Percentiles rank a stretch among this genome's conserved stretches.
Conservation (phyloP, 2,888 invertebrate species). For the Aplocera efformata region DNA sequence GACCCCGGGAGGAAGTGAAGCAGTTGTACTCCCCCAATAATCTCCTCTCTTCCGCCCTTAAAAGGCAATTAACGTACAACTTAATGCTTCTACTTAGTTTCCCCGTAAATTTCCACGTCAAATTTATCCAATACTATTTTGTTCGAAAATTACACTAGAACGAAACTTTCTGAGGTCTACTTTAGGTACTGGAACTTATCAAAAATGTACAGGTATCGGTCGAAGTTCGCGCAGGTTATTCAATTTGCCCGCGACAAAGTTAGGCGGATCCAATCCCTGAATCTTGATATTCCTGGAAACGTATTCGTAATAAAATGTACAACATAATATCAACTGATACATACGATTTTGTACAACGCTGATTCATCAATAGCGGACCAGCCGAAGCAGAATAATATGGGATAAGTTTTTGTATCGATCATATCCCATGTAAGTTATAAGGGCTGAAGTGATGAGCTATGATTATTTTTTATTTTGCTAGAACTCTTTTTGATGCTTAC, state of each 20-base stretch:
- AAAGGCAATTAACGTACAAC: conserved; percentile 36
- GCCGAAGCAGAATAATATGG: too few species aligned
- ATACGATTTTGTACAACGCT: too few species aligned
- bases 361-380: too few species aligned
- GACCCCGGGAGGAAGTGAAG: conserved; percentile 28
- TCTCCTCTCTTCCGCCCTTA: conserved; percentile 40
- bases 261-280: conserved; percentile 16
- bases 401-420: too few species aligned
- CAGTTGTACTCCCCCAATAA: conserved; percentile 33
- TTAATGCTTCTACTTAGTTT: conserved; percentile 28
- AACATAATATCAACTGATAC: too few species aligned
- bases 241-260: conserved; percentile 23
- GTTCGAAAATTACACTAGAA: conserved; percentile 13
- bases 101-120: conserved; percentile 27
- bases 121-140: conserved; percentile 16
- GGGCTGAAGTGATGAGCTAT: too few species aligned
- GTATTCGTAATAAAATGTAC: conserved; percentile 1
- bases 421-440: too few species aligned
- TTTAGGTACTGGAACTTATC: conserved; percentile 21
- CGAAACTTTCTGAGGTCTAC: conserved; percentile 23
- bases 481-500: too few species aligned
- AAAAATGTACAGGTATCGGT: conserved; percentile 25
- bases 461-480: too few species aligned
- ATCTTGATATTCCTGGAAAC: conserved; percentile 7
- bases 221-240: conserved; percentile 22